Base-by-base conservation (phyloP, 2,888 invertebrate species). In the Drosophila maculinotata region DNA sequence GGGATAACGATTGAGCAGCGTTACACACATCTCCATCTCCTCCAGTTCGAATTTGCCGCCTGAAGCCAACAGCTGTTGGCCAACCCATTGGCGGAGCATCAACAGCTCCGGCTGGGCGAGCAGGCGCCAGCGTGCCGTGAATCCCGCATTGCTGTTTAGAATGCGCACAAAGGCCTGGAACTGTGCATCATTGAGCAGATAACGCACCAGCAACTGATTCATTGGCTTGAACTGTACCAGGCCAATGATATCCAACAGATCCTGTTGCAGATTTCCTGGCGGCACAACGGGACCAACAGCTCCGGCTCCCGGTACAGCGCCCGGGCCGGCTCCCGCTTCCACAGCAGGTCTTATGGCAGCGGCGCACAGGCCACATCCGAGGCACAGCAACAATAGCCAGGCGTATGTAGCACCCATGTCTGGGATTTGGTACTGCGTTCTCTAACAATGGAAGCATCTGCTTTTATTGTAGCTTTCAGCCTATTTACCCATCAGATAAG, bases 141-240 rank as follows among this genome's bases (percentile, higher is more conserved):
- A 79, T 3, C 80, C 88, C 2, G 76, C 84, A 6, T 79, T 72
- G 41, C 87, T 84, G 48, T 88, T 88, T 9, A 90, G 42, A 33
- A 83, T 81, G 4, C 90, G 79, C n/a, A 90, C 76, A 47, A 91
- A 77, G 1, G 75, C 75, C 66, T 91, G 90, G 47, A 91, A 91
- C 75, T 90, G 76, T 4, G 67, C 77, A 71, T 90, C 90, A 30
- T 87, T 87, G 15, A 90, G 54, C 10, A 90, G 59, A 44, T 90
- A 91, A 5, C 89, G 86, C 23, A 58, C 63, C 7, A 85, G 35
- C 6, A 90, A 58, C 10, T 80, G 54, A 9, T 70, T 68, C 2
- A 91, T 30, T 2, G 77, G 76, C 17, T 78, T 65, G 5, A 75
- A 65, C 28, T 89, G 90, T 31, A 89, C 65, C 4, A 88, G 41